Base-by-base conservation (phyloP, 2,888 invertebrate genomes). In the Antheraea assamensis region DNA sequence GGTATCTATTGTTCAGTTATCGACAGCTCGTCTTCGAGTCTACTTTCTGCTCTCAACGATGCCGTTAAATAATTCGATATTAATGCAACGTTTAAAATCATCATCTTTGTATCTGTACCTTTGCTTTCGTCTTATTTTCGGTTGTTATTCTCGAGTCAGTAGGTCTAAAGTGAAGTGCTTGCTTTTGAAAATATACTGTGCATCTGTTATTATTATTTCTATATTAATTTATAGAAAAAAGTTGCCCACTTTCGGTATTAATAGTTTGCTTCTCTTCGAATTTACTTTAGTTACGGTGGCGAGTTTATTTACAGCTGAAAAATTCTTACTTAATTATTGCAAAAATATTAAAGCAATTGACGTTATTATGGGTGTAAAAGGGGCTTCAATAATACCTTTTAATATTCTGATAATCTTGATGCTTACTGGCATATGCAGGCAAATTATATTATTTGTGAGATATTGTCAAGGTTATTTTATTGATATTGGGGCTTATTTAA, bases 141-240 rank as follows among this genome's bases (percentile, higher is more conserved):
- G 73, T 17, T 52, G 49, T 27, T 75, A 74, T 24, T 70, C n/a
- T 19, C 31, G 24, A 3, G 19, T 73, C 1, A 73, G 70, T 30
- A 70, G 55, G 3, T 61, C 61, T 13, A 75, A 73, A 49, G 21
- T 42, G 19, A 64, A 73, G 7, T 68, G 30, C 27, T 31, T 15
- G 13, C 17, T 71, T 3, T 17, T 70, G 2, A 27, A 72, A 49
- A 1, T 42, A 4, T 75, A 73, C 31, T 73, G 74, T 55, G 55
- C 73, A 19, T 21, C 24, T 3, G 1, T 70, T 55, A 21, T 64
- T 77, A 68, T 75, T 75, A 76, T 81, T 1, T 19, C 49, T 49
- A 7, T 49, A 49, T 17, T 49, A 3, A 49, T 49, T 7, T 13
- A 7, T 49, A 17, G 3, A 13, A 49, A 49, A 49, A 49, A 3